Evolutionary conservation across 1,140 invertebrate species (phyloP), one percentile per base, ranked within the genome.

Genomic region (Heliothis subflexa): DNA sequence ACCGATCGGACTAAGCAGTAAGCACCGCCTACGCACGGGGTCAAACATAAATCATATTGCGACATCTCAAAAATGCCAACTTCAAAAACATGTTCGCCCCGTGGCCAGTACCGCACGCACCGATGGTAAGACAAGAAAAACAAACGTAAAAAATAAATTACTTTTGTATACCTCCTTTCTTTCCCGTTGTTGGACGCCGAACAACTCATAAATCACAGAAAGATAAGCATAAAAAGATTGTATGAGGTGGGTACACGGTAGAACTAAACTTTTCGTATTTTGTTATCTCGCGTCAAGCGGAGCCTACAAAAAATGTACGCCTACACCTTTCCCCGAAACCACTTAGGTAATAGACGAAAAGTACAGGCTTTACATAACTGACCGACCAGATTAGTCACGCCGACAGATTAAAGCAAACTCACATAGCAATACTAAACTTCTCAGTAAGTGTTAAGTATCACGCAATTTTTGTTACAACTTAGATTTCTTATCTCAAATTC

Each of bases 161-260:
- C 93, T 92, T 93, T 94, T 94, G 93, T 94, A 93, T 93, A 93
- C 91, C 91, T 94, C 88, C 91, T 93, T 94, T 94, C 92, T 93
- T 94, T 93, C 89, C 91, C 92, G 91, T 93, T 91, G 90, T 87
- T 92, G 92, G 89, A 91, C 89, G 89, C 90, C 90, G 92, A 93
- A 93, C 90, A 88, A 89, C 80, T 86, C 90, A 91, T 94, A 94
- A 94, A 94, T 94, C 92, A 93, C 92, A 92, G 89, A 93, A 93
- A 94, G 93, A 94, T 94, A 94, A 94, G 92, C 93, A 93, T 93
- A 94, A 94, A 94, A 93, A 94, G 91, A 94, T 93, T 93, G 93
- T 93, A 94, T 93, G 91, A 93, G 91, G 89, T 91, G 86, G 90
- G 90, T 93, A 93, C 91, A 91, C 92, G 90, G 93, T 93, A 92